These are phyloP conservation scores for Menura novaehollandiae DNA, from an alignment of 2,113 vertebrate species.

Conservation along the genomic window DNA sequence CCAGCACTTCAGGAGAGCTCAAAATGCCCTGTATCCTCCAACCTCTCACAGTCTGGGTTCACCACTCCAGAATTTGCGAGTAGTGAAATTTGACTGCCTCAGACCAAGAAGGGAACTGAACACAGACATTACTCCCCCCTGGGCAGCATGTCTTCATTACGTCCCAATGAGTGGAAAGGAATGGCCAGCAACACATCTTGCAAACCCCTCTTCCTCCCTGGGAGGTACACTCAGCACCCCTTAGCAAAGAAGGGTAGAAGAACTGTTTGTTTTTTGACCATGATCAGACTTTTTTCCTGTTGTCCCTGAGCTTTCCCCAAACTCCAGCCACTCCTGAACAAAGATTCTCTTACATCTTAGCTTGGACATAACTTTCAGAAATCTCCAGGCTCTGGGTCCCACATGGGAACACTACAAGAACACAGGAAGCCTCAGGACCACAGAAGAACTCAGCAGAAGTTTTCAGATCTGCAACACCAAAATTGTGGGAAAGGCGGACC, in stretches of 20 bases:
- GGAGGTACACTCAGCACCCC: background rate
- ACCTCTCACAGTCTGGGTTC: background rate
- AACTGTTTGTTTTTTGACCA: background rate
- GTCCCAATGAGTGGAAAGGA: background rate
- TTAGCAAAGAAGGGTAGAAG: background rate
- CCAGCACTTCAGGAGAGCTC: background rate
- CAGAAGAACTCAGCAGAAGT: background rate
- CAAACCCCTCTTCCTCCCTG: background rate
- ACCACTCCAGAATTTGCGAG: background rate
- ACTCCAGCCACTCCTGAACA: background rate
- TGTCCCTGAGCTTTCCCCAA: accelerated
- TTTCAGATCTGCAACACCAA: background rate
- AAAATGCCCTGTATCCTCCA: background rate
- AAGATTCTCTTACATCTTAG: background rate
- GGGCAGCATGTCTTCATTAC: accelerated
- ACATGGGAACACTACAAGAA: background rate
- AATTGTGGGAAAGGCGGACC: accelerated
- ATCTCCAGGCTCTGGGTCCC: background rate
- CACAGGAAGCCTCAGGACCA: background rate
- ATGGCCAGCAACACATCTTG: background rate
- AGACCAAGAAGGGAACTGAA: background rate
- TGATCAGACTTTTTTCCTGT: background rate
- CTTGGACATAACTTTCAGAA: background rate
- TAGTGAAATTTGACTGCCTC: background rate
- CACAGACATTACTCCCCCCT: background rate